Conservation (phyloP, 2,797 vertebrate genomes). For the Alectoris magna region DNA sequence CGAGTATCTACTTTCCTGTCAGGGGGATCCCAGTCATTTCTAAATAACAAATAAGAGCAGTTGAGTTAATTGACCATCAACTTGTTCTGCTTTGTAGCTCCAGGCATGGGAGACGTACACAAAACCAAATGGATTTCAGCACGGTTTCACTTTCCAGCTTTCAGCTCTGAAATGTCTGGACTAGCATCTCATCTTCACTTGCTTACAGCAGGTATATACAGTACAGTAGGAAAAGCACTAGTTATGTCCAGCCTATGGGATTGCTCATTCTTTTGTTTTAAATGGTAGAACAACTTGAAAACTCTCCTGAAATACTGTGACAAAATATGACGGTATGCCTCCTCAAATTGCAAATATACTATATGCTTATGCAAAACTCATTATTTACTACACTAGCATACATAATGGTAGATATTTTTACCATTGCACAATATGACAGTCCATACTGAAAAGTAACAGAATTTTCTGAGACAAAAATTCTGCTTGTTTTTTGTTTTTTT, state of each 20-base stretch:
- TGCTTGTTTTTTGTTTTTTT: background rate
- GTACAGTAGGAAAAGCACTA: background rate
- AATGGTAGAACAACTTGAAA: background rate
- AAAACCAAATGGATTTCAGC: background rate
- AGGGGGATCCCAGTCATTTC: conserved; percentile 97
- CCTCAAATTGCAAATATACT: background rate
- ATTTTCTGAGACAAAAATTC: background rate
- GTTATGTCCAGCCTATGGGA: background rate
- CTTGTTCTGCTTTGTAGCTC: background rate
- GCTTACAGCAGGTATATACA: background rate
- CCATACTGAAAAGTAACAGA: background rate
- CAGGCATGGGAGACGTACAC: background rate
- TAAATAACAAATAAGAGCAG: conserved; percentile 47
- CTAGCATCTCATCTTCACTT: background rate
- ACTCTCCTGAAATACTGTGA: background rate
- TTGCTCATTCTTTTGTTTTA: background rate
- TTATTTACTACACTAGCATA: background rate
- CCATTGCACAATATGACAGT: background rate
- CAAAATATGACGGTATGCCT: background rate
- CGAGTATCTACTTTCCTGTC: conserved; percentile 98
- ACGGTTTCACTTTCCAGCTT: background rate
- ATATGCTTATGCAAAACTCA: background rate
- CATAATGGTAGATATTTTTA: background rate
- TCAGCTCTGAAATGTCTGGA: background rate
- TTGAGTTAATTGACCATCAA: background rate